These are phyloP conservation scores for Elanus axillaris DNA, from an alignment of 2,113 vertebrate genomes.

Conservation along the genomic window DNA sequence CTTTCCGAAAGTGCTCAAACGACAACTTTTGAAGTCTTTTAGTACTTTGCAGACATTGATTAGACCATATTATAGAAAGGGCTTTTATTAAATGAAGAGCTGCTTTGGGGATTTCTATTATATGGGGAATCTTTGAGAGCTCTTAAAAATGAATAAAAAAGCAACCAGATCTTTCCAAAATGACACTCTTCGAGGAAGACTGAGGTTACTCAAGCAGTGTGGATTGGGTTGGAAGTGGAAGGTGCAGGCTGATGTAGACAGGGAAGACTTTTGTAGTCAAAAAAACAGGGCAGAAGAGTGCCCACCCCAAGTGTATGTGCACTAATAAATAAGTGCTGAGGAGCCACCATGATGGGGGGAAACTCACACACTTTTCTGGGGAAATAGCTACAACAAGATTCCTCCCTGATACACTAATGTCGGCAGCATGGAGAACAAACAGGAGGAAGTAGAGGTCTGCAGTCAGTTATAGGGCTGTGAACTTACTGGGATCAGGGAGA, in stretches of 20 bases:
- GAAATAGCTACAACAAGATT: not conserved
- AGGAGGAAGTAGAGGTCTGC: not conserved
- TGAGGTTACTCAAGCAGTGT: not conserved
- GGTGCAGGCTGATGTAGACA: not conserved
- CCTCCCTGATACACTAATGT: not conserved
- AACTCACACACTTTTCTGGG: not conserved
- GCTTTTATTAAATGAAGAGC: not conserved
- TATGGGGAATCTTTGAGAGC: not conserved
- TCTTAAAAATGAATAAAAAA: not conserved
- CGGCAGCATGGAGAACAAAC: not conserved
- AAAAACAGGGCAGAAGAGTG: rapidly evolving
- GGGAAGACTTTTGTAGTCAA: not conserved
- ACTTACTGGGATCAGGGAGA: not conserved
- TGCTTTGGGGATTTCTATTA: not conserved
- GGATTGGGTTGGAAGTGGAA: not conserved
- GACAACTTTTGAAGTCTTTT: not conserved
- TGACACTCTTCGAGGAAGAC: not conserved
- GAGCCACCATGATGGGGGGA: not conserved
- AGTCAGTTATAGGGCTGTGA: not conserved
- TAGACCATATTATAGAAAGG: not conserved
- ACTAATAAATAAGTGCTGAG: not conserved
- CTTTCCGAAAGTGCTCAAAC: not conserved
- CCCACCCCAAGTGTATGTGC: not conserved
- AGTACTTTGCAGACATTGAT: not conserved
- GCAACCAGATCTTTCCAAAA: not conserved